Base-by-base conservation (phyloP, 2,888 invertebrate genomes). In the Embidobia sp. region DNA sequence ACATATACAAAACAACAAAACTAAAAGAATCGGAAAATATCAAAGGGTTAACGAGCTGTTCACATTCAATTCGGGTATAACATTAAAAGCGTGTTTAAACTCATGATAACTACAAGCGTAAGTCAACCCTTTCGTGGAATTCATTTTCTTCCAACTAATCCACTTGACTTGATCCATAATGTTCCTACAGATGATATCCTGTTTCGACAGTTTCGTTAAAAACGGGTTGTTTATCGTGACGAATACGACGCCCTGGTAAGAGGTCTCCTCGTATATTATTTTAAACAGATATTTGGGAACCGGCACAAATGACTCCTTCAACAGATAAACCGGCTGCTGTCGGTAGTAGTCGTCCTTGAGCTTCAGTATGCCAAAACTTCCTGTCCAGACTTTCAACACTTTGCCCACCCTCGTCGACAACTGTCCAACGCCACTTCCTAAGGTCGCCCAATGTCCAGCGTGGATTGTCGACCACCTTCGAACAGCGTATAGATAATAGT, bases 381-480 rank as follows among this genome's bases (percentile, higher is more conserved):
- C 75, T 3, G 75, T 67, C 75, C 75, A 75, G 6, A 75, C 55
- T 42, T 69, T 46, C 1, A 75, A 35, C 0, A 8, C 7, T 22
- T 51, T 5, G 2, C 51, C 29, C n/a, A 1, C 19, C 0, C 7
- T 8, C 2, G 1, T 11, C 0, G 75, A 61, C 2, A 67, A 42
- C n/a, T 37, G 5, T 19, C 75, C n/a, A 0, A 75, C 55, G 0
- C 44, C 67, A 1, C 2, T 42, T 51, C 67, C 75, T n/a, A 75
- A 2, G 0, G 10, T 10, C 1, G 40, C 55, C 77, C 77, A 77
- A 27, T 77, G 72, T 11, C 77, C 77, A 5, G 27, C 31, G 15
- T 77, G 72, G 8, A 77, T 63, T 5, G 13, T n/a, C 1, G 77
- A 77, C 77, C 77, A 77, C 72, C 66, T 70, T 40, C 72, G 72